Evolutionary conservation across 2,797 vertebrate genomes (phyloP), one percentile per base, ranked within the genome.

Genomic region (Falco concolor): DNA sequence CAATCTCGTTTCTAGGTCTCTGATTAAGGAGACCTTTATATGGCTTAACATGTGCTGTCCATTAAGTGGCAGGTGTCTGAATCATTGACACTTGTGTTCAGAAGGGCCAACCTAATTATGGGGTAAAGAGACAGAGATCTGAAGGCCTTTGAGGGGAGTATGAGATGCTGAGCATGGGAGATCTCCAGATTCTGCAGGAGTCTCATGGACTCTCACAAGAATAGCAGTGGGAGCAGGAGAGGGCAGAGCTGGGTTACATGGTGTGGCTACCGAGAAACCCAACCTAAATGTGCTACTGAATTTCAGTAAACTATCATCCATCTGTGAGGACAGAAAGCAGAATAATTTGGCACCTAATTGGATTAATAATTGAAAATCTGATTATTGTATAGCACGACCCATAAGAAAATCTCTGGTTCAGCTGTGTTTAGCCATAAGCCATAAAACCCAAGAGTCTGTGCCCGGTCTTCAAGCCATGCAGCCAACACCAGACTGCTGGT

Each of bases 401-500:
- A 22, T 11, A 5, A 73, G 59, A 79, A 30, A 24, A 32, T 2
- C 28, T 12, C 24, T 38, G 0, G 12, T 34, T 36, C 20, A 0
- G 6, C 56, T 17, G 17, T 22, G 60, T 73, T n/a, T 47, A 16
- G 56, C 57, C 16, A 32, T 13, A 10, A 57, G 34, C 59, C 17
- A 40, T 40, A 40, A 40, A 14, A 8, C 38, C 49, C 11, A 4
- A 24, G 30, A 19, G 28, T 54, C 59, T 14, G 12, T 20, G 50
- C 56, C 75, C 18, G 18, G 17, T 44, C 44, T 44, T 44, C 17
- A 44, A 44, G 44, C 44, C 44, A 19, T 44, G 44, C 17, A 36
- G 28, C 74, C 70, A 30, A 7, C 15, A 3, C 7, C 57, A 68
- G 20, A 2, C 44, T 36, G 74, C 20, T 7, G 50, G 18, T 47